These are phyloP conservation scores for Polyommatus iphigenia DNA, from an alignment of 2,888 invertebrate genomes.

Conservation along the genomic window DNA sequence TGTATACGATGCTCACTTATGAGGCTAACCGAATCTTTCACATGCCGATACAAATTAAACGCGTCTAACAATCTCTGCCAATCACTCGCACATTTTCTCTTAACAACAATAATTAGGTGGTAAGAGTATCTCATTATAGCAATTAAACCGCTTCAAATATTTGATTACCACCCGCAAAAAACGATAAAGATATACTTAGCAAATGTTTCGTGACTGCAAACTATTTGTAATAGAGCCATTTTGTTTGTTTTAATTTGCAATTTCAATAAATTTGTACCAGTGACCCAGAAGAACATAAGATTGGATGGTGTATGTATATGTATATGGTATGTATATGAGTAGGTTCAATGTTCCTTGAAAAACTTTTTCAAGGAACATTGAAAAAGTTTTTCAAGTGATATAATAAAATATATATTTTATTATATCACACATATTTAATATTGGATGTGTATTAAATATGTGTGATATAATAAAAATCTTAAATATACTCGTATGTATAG, in stretches of 20 bases:
- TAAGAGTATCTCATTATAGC: conserved; percentile 23
- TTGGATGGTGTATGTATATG: conserved; percentile 18
- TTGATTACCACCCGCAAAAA: conserved; percentile 24
- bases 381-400: too few relatives aligned
- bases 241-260: conserved; percentile 31
- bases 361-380: too few relatives aligned
- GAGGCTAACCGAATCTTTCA: background rate
- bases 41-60: conserved; percentile 1
- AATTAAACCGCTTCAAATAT: conserved; percentile 29
- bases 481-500: too few relatives aligned
- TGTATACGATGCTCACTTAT: background rate
- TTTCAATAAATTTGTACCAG: conserved; percentile 29
- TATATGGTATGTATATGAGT: too few relatives aligned
- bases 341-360: too few relatives aligned
- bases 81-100: conserved; percentile 14
- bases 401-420: too few relatives aligned
- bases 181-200: conserved; percentile 26
- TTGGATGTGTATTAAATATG: too few relatives aligned
- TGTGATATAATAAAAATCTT: too few relatives aligned
- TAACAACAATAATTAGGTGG: conserved; percentile 14
- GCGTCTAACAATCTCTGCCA: background rate
- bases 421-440: too few relatives aligned
- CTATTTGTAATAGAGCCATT: conserved; percentile 20
- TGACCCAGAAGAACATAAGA: conserved; percentile 13
- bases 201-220: conserved; percentile 9